phyloP scores from a whole-genome alignment of 2,888 invertebrate genomes.

The Caenorhabditis auriculariae region DNA sequence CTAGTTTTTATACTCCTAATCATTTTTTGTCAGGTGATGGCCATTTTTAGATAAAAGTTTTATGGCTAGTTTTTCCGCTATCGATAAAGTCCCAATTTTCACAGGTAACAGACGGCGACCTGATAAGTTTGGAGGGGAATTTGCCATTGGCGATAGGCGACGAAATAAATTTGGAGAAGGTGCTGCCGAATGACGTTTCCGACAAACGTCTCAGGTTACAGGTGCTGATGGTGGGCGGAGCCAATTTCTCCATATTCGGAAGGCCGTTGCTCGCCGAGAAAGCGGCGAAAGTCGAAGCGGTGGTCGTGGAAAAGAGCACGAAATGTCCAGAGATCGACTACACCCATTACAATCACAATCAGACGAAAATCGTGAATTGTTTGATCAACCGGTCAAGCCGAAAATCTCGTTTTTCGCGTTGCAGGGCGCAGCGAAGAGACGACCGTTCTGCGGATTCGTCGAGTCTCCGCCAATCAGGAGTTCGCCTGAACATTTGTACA shows the following conservation, averaged over 20 bases:
- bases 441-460: conserved; percentile 54
- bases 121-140: conserved; percentile 63
- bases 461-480: conserved; percentile 35
- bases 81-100: conserved; percentile 1
- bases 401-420: conserved; percentile 10
- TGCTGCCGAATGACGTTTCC: conserved; percentile 26
- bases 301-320: conserved; percentile 66
- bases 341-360: conserved; percentile 45
- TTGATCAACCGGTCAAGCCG: too few species aligned
- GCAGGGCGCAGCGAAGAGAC: conserved; percentile 54
- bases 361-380: conserved; percentile 46
- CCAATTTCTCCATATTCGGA: conserved; percentile 66
- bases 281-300: conserved; percentile 65
- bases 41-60: too few species aligned
- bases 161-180: conserved; percentile 67
- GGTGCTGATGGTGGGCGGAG: conserved; percentile 66
- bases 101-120: conserved; percentile 62
- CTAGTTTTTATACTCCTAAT: too few species aligned
- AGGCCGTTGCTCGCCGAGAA: conserved; percentile 65
- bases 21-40: too few species aligned
- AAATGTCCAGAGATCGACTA: conserved; percentile 55
- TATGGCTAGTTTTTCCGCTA: neutral
- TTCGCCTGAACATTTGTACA: neutral
- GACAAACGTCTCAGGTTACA: conserved; percentile 36
- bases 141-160: conserved; percentile 66